Evolutionary conservation across 2,888 invertebrate species (phyloP).

Genomic region (Pocota personata): DNA sequence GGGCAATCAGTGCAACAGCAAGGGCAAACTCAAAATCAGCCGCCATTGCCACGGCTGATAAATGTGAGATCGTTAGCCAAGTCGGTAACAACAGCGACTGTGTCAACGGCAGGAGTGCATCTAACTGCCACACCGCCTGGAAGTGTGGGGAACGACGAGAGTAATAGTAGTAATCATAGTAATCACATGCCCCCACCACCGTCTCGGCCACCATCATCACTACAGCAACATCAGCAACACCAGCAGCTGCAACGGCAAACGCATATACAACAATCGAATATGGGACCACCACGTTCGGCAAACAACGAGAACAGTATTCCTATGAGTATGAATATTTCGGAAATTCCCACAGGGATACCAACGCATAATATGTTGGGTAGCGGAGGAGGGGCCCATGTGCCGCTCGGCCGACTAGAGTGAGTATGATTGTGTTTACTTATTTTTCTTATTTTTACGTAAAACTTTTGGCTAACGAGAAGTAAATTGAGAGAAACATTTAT

Average conservation of each 20-base stretch:
- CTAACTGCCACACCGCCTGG: constrained; percentile 18
- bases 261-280: constrained; percentile 25
- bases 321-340: constrained; percentile 52
- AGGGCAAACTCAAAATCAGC: neutral
- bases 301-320: constrained; percentile 63
- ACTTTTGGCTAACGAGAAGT: neutral
- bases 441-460: neutral
- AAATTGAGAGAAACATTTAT: too few species aligned
- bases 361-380: constrained; percentile 50
- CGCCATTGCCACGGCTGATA: constrained; percentile 21
- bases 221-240: constrained; percentile 35
- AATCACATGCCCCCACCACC: constrained; percentile 37
- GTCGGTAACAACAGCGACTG: neutral
- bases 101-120: neutral
- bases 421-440: neutral
- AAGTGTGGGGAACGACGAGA: constrained; percentile 49
- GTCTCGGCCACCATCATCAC: neutral
- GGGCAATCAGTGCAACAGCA: constrained; percentile 6
- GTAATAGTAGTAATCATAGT: constrained; percentile 40
- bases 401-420: constrained; percentile 47
- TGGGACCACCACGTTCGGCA: constrained; percentile 15
- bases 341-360: constrained; percentile 56
- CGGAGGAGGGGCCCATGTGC: constrained; percentile 5
- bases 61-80: constrained; percentile 51
- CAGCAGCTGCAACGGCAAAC: constrained; percentile 47